These are phyloP conservation scores for Neomorphus geoffroyi DNA, from an alignment of 2,797 vertebrate genomes.

Conservation along the genomic window DNA sequence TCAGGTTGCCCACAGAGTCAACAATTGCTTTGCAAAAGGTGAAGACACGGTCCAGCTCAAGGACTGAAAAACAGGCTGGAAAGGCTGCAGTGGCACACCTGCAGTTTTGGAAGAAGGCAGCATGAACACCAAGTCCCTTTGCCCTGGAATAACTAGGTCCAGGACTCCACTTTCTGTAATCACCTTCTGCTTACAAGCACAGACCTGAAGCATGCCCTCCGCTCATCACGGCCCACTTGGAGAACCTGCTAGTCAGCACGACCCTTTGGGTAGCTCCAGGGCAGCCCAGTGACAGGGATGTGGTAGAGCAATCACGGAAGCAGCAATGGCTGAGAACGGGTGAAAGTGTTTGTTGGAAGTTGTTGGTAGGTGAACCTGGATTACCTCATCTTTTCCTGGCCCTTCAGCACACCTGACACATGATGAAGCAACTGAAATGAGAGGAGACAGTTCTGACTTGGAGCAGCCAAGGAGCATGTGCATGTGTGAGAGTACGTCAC, in stretches of 20 bases:
- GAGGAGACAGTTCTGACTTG: background rate
- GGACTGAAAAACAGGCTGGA: background rate
- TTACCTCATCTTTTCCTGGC: background rate
- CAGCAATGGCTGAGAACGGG: accelerated
- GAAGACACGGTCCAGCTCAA: background rate
- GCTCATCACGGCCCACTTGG: background rate
- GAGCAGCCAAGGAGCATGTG: background rate
- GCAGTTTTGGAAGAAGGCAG: background rate
- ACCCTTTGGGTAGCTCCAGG: background rate
- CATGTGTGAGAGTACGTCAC: accelerated
- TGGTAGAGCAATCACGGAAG: background rate
- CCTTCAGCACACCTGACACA: accelerated
- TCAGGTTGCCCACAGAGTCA: background rate
- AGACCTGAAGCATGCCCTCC: background rate
- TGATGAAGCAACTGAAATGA: background rate
- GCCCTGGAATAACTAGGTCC: background rate
- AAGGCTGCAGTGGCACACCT: background rate
- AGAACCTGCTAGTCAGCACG: background rate
- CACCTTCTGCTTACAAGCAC: background rate
- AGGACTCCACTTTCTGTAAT: background rate
- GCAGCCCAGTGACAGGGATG: background rate
- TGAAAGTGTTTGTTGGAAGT: background rate
- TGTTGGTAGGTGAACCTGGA: background rate
- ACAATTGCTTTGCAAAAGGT: background rate
- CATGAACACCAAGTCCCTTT: background rate